Conservation (phyloP, 2,797 vertebrate species). For the Hozukius guyotensis region DNA sequence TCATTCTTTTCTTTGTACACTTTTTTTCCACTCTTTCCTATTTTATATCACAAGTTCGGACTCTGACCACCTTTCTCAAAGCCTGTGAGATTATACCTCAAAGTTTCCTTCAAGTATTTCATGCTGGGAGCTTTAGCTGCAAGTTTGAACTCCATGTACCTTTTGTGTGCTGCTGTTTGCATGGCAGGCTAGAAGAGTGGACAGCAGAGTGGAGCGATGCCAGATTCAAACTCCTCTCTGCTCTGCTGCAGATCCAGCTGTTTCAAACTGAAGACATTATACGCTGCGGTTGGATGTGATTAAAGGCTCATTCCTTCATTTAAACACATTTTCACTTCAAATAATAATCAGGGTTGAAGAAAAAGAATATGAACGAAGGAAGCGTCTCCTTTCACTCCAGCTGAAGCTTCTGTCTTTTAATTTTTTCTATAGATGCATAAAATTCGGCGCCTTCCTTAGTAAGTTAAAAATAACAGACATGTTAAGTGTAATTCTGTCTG, state of each 20-base stretch:
- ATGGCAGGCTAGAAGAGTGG: constrained; percentile 79
- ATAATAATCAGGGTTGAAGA: not conserved
- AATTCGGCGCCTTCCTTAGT: not conserved
- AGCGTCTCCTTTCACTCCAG: not conserved
- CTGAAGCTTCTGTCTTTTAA: not conserved
- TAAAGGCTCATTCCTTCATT: constrained; percentile 5
- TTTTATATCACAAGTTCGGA: not conserved
- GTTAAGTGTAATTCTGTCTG: not conserved
- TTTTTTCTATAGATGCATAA: not conserved
- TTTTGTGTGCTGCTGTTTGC: constrained; percentile 71
- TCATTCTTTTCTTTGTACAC: not conserved
- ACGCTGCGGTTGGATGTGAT: constrained; percentile 9
- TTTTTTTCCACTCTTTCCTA: not conserved
- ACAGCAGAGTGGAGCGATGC: constrained; percentile 61
- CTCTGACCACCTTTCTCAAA: not conserved
- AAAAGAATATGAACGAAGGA: not conserved
- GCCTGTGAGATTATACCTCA: not conserved
- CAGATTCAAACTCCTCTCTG: constrained; percentile 39
- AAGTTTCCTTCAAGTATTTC: constrained; percentile 3
- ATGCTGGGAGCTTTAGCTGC: not conserved
- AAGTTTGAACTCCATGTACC: constrained; percentile 26
- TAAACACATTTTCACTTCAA: not conserved
- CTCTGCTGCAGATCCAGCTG: constrained; percentile 55
- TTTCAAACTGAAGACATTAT: constrained; percentile 25
- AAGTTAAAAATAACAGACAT: not conserved